phyloP scores from a whole-genome alignment of 2,113 vertebrate genomes.

The Hypocryptadius cinnamomeus region DNA sequence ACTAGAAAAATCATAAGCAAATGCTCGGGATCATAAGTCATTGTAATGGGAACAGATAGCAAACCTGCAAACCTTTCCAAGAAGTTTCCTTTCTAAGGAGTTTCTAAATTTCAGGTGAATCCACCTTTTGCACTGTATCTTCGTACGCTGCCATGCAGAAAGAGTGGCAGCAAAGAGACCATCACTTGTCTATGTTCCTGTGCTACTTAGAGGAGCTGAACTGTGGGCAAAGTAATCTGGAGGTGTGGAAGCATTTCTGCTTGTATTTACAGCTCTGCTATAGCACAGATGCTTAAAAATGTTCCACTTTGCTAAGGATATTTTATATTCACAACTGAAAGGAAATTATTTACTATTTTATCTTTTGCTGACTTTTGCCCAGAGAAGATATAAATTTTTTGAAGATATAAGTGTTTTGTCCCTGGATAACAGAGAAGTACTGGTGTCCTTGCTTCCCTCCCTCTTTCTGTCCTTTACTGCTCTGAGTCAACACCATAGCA shows the following conservation, averaged over 20 bases:
- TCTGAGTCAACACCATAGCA: neutral
- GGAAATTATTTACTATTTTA: neutral
- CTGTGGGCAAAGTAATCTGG: neutral
- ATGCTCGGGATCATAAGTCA: neutral
- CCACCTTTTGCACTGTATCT: neutral
- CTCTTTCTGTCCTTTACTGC: neutral
- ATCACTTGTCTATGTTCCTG: neutral
- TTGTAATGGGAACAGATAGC: neutral
- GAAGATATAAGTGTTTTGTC: neutral
- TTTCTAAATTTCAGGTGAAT: neutral
- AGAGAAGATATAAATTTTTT: neutral
- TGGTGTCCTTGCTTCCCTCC: neutral
- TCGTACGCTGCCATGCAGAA: neutral
- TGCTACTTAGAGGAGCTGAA: neutral
- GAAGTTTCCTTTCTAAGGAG: neutral
- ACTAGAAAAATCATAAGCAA: neutral
- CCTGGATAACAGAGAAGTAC: neutral
- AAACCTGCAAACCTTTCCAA: neutral
- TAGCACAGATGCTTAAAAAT: neutral
- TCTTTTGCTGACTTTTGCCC: neutral
- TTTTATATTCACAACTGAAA: neutral
- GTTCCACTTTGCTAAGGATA: neutral
- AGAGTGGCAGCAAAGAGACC: neutral
- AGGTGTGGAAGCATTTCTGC: neutral
- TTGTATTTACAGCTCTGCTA: neutral